Percentiles rank a stretch among this genome's conserved stretches.
These are phyloP conservation scores for Aphaenogaster ashmeadi DNA, from an alignment of 1,140 invertebrate species.

Conservation along the genomic window DNA sequence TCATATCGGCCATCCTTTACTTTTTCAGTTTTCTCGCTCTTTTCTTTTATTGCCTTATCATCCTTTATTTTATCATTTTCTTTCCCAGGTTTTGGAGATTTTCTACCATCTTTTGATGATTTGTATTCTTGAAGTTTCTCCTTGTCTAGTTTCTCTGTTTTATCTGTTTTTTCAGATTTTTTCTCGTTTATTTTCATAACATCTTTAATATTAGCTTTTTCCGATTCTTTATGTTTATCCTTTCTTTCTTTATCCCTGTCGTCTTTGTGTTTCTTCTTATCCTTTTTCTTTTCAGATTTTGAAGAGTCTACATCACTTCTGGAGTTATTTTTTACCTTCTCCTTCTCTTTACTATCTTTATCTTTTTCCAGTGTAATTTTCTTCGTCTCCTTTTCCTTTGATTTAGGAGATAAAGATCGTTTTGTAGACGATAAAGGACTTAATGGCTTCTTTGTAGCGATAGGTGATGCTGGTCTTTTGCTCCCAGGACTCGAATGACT, in stretches of 20 bases:
- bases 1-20: slow-evolving; percentile 84
- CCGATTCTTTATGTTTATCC: slow-evolving; percentile 87
- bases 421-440: slow-evolving; percentile 83
- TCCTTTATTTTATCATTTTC: slow-evolving; percentile 87
- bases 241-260: slow-evolving; percentile 86
- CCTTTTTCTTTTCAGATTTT: slow-evolving; percentile 85
- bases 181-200: slow-evolving; percentile 81
- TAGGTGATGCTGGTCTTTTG: slow-evolving; percentile 80
- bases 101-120: slow-evolving; percentile 83
- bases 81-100: slow-evolving; percentile 81
- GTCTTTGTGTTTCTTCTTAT: slow-evolving; percentile 87
- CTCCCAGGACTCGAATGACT: slow-evolving; percentile 79
- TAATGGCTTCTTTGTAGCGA: slow-evolving; percentile 78
- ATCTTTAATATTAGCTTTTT: slow-evolving; percentile 85
- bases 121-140: slow-evolving; percentile 87
- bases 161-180: slow-evolving; percentile 80
- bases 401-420: slow-evolving; percentile 86
- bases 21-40: slow-evolving; percentile 87
- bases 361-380: slow-evolving; percentile 76
- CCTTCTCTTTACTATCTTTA: slow-evolving; percentile 84
- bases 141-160: slow-evolving; percentile 84
- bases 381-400: slow-evolving; percentile 79
- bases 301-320: slow-evolving; percentile 81
- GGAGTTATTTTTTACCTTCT: slow-evolving; percentile 81
- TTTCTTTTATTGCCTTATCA: slow-evolving; percentile 84